phyloP scores from a whole-genome alignment of 2,113 vertebrate genomes.

The Ploceus nigricollis region DNA sequence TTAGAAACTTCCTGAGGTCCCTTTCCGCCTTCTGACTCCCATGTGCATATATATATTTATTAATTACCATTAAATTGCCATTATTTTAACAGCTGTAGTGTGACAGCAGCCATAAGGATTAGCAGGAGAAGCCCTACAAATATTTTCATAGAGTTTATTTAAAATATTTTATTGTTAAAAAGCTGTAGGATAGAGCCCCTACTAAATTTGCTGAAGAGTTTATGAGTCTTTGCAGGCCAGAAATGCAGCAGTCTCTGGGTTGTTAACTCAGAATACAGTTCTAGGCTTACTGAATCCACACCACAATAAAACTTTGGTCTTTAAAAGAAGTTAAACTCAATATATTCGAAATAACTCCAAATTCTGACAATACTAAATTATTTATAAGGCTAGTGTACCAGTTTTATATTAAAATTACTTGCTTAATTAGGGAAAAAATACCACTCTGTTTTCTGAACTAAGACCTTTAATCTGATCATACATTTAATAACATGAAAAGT shows the following conservation, averaged over 20 bases:
- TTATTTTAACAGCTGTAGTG: background rate
- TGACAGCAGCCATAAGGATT: background rate
- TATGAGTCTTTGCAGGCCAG: slow-evolving; percentile 8
- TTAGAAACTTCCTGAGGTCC: background rate
- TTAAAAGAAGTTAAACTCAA: background rate
- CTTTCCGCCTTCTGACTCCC: background rate
- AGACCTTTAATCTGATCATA: background rate
- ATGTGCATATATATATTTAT: background rate
- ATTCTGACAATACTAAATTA: background rate
- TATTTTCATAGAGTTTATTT: background rate
- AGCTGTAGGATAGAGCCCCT: background rate
- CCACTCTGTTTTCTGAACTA: background rate
- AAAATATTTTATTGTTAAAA: slow-evolving; percentile 26
- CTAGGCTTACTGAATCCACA: background rate
- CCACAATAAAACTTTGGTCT: background rate
- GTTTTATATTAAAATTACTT: background rate
- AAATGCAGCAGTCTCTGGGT: background rate
- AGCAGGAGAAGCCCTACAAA: background rate
- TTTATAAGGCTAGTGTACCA: background rate
- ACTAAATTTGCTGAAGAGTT: slow-evolving; percentile 5
- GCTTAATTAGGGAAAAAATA: background rate
- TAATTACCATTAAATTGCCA: background rate
- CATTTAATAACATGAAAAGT: background rate
- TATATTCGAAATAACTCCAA: background rate
- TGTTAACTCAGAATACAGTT: slow-evolving; percentile 2